Evolutionary conservation across 2,888 invertebrate species (phyloP).

Genomic region (Diaphora mendica): DNA sequence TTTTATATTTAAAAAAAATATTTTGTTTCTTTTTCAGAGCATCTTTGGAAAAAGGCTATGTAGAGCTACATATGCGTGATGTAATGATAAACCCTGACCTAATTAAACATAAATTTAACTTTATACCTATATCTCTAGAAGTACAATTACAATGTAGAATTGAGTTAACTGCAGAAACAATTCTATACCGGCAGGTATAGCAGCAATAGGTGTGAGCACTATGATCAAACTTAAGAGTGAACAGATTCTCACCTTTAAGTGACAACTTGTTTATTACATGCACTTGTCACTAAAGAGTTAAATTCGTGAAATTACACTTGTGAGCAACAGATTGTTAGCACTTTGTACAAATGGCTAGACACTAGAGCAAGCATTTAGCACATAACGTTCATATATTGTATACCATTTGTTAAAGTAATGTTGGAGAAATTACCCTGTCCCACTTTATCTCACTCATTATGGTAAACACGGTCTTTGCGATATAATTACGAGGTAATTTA

Average conservation of each 20-base stretch:
- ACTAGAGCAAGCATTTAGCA: constrained; percentile 2
- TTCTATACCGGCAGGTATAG: background rate
- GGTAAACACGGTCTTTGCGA: constrained; percentile 76
- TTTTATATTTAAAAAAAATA: too few relatives aligned
- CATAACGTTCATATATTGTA: constrained; percentile 1
- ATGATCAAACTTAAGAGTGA: background rate
- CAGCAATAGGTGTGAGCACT: background rate
- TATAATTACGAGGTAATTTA: constrained; percentile 80
- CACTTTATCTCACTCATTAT: constrained; percentile 79
- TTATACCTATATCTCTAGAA: background rate
- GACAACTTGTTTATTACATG: constrained; percentile 16
- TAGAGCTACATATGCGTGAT: too few relatives aligned
- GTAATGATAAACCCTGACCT: too few relatives aligned
- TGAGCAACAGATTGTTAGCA: constrained; percentile 25
- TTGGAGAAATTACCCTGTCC: constrained; percentile 53
- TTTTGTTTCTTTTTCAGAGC: too few relatives aligned
- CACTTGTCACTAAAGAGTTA: constrained; percentile 22
- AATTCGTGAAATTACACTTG: constrained; percentile 6
- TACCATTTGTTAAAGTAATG: constrained; percentile 31
- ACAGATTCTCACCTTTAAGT: constrained; percentile 8
- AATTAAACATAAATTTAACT: too few relatives aligned
- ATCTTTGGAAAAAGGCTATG: too few relatives aligned
- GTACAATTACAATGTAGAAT: background rate
- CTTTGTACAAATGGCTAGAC: constrained; percentile 21
- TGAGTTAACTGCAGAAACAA: background rate